Percentiles rank a stretch among this genome's conserved stretches.
phyloP scores from a whole-genome alignment of 2,888 invertebrate genomes.

The Biston stratarius region DNA sequence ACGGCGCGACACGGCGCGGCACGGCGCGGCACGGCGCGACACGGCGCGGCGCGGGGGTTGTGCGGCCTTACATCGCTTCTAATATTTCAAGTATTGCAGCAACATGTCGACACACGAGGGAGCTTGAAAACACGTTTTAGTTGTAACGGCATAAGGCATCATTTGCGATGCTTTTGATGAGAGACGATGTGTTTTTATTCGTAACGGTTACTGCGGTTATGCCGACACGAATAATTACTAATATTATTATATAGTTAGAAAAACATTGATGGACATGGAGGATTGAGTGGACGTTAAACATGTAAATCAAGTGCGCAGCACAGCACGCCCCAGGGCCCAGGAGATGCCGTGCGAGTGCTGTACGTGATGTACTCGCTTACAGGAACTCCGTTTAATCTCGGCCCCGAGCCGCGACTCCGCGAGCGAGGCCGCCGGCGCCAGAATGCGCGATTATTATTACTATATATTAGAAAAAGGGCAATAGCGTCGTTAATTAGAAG shows the following conservation, averaged over 20 bases:
- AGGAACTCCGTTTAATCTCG: too few species aligned
- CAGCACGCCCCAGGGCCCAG: too few species aligned
- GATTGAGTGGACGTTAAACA: too few species aligned
- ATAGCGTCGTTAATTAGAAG: constrained; percentile 24
- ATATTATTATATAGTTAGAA: too few species aligned
- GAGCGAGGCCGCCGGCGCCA: too few species aligned
- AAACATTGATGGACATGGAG: too few species aligned
- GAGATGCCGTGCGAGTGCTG: too few species aligned
- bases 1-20: too few species aligned
- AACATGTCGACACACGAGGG: constrained; percentile 1
- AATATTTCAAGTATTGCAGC: not conserved
- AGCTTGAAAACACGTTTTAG: not conserved
- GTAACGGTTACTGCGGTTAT: not conserved
- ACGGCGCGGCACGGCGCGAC: too few species aligned
- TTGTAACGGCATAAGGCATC: not conserved
- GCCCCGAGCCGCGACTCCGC: too few species aligned
- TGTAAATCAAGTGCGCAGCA: too few species aligned
- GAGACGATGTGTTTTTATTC: not conserved
- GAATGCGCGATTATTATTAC: constrained; percentile 15
- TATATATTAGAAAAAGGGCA: constrained; percentile 26
- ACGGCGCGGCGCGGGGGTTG: not conserved
- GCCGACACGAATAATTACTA: not conserved
- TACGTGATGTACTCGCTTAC: too few species aligned
- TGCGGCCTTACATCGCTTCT: not conserved
- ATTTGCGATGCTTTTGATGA: not conserved